Base-by-base conservation (phyloP, 2,797 vertebrate species). In the Sebastes cheni region DNA sequence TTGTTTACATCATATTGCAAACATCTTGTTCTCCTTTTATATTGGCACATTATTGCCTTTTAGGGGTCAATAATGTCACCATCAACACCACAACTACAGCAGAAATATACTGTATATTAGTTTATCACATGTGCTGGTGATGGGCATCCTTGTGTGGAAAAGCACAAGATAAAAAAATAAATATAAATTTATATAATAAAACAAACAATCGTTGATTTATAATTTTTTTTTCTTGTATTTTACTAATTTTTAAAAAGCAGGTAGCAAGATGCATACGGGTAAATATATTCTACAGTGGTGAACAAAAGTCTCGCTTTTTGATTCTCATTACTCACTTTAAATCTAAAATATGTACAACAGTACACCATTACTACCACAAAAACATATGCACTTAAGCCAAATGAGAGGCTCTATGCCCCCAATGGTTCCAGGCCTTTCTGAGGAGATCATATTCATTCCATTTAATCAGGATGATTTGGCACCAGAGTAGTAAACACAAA, bases 381-480 rank as follows among this genome's bases (percentile, higher is more conserved):
- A 42, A 42, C 13, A 42, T 16, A 2, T 42, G 3, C 16, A 42
- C 6, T 42, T 42, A 42, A 42, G 39, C 14, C 13, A 20, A n/a
- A 71, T 6, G 9, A 58, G 14, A 65, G 14, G 16, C 22, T n/a
- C 11, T 22, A 2, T 8, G 10, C 46, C 46, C 39, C 42, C 7
- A 16, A 1, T 27, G 6, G 60, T n/a, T 46, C 30, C 9, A 50
- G 56, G 29, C 30, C 50, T 74, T 11, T 67, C 30, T 58, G 36
- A 46, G 23, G 36, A 56, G 55, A 27, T 58, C 55, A 29, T 29
- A 18, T 29, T 72, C 7, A 36, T 27, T 67, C 22, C 4, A 12
- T 66, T 81, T 65, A 69, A 83, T 85, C 67, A 32, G 62, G 58
- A 22, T 18, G 16, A 52, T 39, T 52, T 85, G 74, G 62, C 56